Evolutionary conservation across 2,888 invertebrate species (phyloP).

Genomic region (Drosophila pegasa): DNA sequence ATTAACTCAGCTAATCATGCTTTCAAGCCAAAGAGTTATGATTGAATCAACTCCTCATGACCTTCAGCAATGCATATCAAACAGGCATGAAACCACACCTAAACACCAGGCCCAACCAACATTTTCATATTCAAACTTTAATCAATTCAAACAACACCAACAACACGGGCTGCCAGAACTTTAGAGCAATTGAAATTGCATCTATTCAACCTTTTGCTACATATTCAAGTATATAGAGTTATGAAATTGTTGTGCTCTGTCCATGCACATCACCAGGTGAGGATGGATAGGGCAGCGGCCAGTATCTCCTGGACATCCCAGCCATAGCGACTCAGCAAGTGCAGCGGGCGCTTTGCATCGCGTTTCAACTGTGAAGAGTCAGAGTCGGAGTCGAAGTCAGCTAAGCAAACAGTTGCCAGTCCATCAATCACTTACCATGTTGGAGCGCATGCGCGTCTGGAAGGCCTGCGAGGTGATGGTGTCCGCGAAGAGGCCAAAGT

Average conservation of each 20-base stretch:
- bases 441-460: constrained; percentile 44
- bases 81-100: no score
- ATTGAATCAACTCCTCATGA: neutral
- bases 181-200: neutral
- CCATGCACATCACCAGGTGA: constrained; percentile 53
- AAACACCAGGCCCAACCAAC: neutral
- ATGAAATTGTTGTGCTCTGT: neutral
- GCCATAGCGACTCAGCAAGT: constrained; percentile 56
- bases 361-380: constrained; percentile 46
- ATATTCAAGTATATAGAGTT: constrained; percentile 21
- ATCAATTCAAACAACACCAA: constrained; percentile 1
- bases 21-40: neutral
- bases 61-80: neutral
- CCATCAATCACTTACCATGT: constrained; percentile 52
- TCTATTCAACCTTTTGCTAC: constrained; percentile 29
- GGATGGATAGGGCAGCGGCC: constrained; percentile 38
- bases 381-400: neutral
- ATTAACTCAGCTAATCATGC: neutral
- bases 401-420: neutral
- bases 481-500: constrained; percentile 60
- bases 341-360: constrained; percentile 54
- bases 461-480: constrained; percentile 51
- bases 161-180: neutral
- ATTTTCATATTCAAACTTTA: neutral
- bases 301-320: constrained; percentile 63